These are phyloP conservation scores for Hyphantria cunea DNA, from an alignment of 1,140 invertebrate species.

Conservation along the genomic window DNA sequence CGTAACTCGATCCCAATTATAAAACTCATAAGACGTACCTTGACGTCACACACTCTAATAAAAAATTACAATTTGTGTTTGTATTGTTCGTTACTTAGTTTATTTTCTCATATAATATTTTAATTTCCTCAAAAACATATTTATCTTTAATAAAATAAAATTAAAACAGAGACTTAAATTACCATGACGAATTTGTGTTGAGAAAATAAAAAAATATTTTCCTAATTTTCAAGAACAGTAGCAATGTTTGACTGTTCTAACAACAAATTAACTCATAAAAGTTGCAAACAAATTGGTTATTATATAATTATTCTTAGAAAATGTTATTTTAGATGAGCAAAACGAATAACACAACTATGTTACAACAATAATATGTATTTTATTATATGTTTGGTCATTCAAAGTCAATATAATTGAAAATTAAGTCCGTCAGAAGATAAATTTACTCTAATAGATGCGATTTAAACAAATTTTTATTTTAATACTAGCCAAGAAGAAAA, in stretches of 20 bases:
- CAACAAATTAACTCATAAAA: too few relatives aligned
- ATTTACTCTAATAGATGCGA: neutral
- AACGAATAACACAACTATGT: neutral
- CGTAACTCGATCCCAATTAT: constrained; percentile 10
- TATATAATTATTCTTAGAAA: too few relatives aligned
- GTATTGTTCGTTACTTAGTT: too few relatives aligned
- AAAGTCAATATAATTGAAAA: neutral
- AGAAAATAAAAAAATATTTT: neutral
- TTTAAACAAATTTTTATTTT: neutral
- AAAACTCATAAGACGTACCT: constrained; percentile 3
- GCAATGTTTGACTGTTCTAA: too few relatives aligned
- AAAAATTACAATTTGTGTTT: constrained; percentile 8
- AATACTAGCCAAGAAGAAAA: too few relatives aligned
- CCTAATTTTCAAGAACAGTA: too few relatives aligned
- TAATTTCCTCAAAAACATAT: neutral
- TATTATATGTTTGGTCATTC: neutral
- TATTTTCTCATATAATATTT: constrained; percentile 3
- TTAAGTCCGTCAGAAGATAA: neutral
- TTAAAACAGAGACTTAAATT: constrained; percentile 9
- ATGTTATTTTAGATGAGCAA: too few relatives aligned
- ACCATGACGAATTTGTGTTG: constrained; percentile 8
- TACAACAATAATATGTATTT: neutral
- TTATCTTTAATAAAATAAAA: constrained; percentile 1
- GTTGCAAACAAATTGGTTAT: too few relatives aligned
- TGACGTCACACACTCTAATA: constrained; percentile 20